Evolutionary conservation across 2,113 vertebrate genomes (phyloP).

Genomic region (Notothenia coriiceps): DNA sequence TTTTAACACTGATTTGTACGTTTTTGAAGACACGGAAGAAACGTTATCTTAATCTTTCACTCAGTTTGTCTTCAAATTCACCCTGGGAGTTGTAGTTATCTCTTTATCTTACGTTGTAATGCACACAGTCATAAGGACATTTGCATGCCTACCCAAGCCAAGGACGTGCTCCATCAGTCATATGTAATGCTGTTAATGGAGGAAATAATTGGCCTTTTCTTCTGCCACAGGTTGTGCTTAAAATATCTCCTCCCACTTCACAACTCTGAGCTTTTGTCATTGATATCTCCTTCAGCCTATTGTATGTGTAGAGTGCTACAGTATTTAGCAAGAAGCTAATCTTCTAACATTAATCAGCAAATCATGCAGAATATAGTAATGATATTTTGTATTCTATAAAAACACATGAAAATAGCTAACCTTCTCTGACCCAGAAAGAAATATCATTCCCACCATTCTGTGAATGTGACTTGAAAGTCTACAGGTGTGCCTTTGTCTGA

Average conservation of each 20-base stretch:
- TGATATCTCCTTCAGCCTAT: neutral
- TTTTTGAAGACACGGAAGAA: neutral
- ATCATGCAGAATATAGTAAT: neutral
- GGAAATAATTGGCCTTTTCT: neutral
- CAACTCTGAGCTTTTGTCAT: neutral
- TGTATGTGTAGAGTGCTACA: neutral
- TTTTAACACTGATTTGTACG: neutral
- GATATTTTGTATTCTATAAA: neutral
- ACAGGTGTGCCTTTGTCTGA: neutral
- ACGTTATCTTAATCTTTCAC: neutral
- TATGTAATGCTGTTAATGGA: neutral
- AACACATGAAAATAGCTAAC: neutral
- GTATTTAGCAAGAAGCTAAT: neutral
- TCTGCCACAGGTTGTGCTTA: too few relatives aligned
- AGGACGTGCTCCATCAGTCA: neutral
- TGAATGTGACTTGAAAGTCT: neutral
- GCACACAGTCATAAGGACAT: neutral
- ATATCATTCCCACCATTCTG: neutral
- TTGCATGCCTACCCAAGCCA: neutral
- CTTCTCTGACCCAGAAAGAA: neutral
- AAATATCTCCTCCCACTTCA: too few relatives aligned
- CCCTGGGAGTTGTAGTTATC: neutral
- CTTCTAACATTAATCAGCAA: neutral
- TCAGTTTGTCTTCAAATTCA: neutral
- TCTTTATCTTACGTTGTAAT: neutral